phyloP scores from a whole-genome alignment of 2,888 invertebrate genomes.

The Nymphalis polychloros region DNA sequence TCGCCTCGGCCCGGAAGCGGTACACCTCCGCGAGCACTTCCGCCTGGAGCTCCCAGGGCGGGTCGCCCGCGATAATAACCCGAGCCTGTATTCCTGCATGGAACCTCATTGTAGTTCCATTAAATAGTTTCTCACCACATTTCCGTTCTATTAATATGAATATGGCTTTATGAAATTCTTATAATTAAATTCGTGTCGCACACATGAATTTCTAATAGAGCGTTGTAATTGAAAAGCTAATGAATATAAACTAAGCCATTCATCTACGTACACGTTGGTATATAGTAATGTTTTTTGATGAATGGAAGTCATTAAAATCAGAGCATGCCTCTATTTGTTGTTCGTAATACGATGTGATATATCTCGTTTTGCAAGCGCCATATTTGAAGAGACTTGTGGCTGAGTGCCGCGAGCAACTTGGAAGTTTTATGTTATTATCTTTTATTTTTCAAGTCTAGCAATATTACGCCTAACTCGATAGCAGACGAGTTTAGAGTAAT shows the following conservation, averaged over 20 bases:
- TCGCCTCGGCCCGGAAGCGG: too few species aligned
- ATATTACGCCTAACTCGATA: too few species aligned
- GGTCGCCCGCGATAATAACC: too few species aligned
- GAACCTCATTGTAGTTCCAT: neutral
- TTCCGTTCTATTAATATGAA: slow-evolving; percentile 15
- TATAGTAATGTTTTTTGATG: slow-evolving; percentile 31
- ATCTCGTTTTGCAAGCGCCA: slow-evolving; percentile 16
- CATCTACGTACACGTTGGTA: slow-evolving; percentile 18
- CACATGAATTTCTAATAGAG: slow-evolving; percentile 26
- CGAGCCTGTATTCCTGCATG: neutral
- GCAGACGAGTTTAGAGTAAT: too few species aligned
- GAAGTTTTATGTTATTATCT: neutral
- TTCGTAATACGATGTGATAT: slow-evolving; percentile 17
- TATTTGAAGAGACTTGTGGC: slow-evolving; percentile 11
- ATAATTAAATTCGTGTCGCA: slow-evolving; percentile 23
- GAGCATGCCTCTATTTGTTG: slow-evolving; percentile 18
- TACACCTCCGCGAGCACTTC: too few species aligned
- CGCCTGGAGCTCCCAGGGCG: too few species aligned
- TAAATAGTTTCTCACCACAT: slow-evolving; percentile 15
- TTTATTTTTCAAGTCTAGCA: too few species aligned
- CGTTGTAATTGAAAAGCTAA: slow-evolving; percentile 37
- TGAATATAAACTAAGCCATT: slow-evolving; percentile 37
- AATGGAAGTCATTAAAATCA: slow-evolving; percentile 25
- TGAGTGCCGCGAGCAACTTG: neutral
- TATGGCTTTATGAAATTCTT: slow-evolving; percentile 17